Evolutionary conservation across 2,888 invertebrate species (phyloP).

Genomic region (Luffia ferchaultella): DNA sequence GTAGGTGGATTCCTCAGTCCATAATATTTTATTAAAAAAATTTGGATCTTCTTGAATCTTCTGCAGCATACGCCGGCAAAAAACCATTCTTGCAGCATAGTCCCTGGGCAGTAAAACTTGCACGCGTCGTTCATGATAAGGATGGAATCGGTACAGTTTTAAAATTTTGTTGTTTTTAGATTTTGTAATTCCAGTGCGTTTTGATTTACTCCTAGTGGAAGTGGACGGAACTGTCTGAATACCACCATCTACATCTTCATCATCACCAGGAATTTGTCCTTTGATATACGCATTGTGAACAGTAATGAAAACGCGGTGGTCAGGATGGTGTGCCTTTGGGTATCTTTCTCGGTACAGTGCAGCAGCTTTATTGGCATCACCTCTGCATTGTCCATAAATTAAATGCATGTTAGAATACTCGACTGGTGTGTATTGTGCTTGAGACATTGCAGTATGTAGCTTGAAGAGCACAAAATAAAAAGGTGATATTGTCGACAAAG

Average conservation of each 20-base stretch:
- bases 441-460: no score
- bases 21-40: slow-evolving; percentile 9
- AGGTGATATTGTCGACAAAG: no score
- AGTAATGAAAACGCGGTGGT: slow-evolving; percentile 16
- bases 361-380: no score
- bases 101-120: slow-evolving; percentile 12
- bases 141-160: slow-evolving; percentile 1
- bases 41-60: slow-evolving; percentile 8
- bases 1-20: slow-evolving; percentile 3
- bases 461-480: no score
- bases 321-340: slow-evolving; percentile 15
- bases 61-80: slow-evolving; percentile 1
- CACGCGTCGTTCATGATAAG: slow-evolving; percentile 8
- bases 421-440: no score
- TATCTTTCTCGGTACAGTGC: slow-evolving; percentile 18
- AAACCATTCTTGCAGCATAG: slow-evolving; percentile 8
- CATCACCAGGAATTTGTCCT: slow-evolving; percentile 15
- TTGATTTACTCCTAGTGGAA: no score
- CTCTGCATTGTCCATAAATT: no score
- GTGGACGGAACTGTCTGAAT: no score
- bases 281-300: slow-evolving; percentile 14
- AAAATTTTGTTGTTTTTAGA: neutral
- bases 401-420: no score
- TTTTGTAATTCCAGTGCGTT: neutral
- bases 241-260: no score